phyloP scores from a whole-genome alignment of 1,140 invertebrate species.

The Ruditapes philippinarum region DNA sequence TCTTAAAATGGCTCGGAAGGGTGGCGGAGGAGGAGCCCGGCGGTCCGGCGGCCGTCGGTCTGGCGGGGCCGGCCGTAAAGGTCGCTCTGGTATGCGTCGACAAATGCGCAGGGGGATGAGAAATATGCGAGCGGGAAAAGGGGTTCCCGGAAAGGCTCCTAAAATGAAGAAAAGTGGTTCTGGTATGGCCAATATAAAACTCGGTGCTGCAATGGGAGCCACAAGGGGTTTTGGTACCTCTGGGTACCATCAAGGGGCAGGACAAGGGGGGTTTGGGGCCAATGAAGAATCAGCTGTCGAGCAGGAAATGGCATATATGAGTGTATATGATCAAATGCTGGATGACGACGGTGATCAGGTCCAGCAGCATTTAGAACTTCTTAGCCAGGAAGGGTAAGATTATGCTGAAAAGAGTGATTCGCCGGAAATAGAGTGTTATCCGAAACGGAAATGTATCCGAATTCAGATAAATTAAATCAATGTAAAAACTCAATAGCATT shows the following conservation, averaged over 20 bases:
- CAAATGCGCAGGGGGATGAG: constrained; percentile 58
- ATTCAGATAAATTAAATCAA: neutral
- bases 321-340: constrained; percentile 48
- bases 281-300: constrained; percentile 44
- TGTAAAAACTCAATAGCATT: neutral
- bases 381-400: constrained; percentile 65
- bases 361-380: constrained; percentile 56
- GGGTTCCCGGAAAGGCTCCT: neutral
- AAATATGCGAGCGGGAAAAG: constrained; percentile 35
- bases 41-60: constrained; percentile 31
- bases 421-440: constrained; percentile 59
- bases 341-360: constrained; percentile 53
- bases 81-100: constrained; percentile 54
- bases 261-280: constrained; percentile 47
- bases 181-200: constrained; percentile 32
- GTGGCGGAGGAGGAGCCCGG: constrained; percentile 27
- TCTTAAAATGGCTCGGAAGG: constrained; percentile 44
- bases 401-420: constrained; percentile 39
- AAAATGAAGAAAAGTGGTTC: constrained; percentile 29
- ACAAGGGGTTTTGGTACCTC: constrained; percentile 14
- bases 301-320: constrained; percentile 55
- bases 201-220: constrained; percentile 45
- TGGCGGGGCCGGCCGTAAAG: neutral
- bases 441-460: constrained; percentile 56
- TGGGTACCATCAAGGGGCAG: neutral